phyloP scores from a whole-genome alignment of 2,797 vertebrate genomes.

The Chanos chanos region DNA sequence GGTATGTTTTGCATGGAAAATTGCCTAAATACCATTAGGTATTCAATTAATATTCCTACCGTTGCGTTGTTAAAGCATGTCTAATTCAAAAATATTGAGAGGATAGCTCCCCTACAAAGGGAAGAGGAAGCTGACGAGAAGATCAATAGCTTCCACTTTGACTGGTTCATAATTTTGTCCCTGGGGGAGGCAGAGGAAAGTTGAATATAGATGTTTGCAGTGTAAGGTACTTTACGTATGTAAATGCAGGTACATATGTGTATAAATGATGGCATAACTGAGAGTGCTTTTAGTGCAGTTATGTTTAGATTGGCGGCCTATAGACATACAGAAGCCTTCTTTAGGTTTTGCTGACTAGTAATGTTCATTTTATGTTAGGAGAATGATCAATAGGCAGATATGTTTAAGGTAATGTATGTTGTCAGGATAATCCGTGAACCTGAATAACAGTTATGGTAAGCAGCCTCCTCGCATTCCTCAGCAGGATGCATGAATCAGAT shows the following conservation, averaged over 20 bases:
- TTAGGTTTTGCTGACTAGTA: too few species aligned
- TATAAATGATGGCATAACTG: too few species aligned
- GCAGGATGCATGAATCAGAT: slow-evolving; percentile 22
- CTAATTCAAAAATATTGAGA: slow-evolving; percentile 7
- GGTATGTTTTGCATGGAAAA: too few species aligned
- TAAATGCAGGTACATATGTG: too few species aligned
- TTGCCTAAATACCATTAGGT: too few species aligned
- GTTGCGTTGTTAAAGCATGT: background rate
- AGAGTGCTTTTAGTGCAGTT: too few species aligned
- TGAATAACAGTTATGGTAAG: slow-evolving; percentile 51
- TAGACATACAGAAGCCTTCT: too few species aligned
- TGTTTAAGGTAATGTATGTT: slow-evolving; percentile 33
- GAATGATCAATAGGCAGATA: slow-evolving; percentile 27
- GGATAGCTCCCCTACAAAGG: slow-evolving; percentile 2
- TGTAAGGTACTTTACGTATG: too few species aligned
- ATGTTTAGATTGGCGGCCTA: too few species aligned
- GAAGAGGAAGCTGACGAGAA: slow-evolving; percentile 12
- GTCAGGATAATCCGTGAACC: slow-evolving; percentile 46
- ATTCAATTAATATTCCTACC: slow-evolving; percentile 1
- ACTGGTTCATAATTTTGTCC: too few species aligned
- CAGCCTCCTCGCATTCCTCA: slow-evolving; percentile 50
- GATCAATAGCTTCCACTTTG: too few species aligned
- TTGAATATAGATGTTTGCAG: too few species aligned
- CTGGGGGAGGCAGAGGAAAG: background rate
- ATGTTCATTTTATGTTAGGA: slow-evolving; percentile 6